These are phyloP conservation scores for Epizoanthus illoricatus DNA, from an alignment of 92 coral and sea anemone genomes.

Conservation along the genomic window DNA sequence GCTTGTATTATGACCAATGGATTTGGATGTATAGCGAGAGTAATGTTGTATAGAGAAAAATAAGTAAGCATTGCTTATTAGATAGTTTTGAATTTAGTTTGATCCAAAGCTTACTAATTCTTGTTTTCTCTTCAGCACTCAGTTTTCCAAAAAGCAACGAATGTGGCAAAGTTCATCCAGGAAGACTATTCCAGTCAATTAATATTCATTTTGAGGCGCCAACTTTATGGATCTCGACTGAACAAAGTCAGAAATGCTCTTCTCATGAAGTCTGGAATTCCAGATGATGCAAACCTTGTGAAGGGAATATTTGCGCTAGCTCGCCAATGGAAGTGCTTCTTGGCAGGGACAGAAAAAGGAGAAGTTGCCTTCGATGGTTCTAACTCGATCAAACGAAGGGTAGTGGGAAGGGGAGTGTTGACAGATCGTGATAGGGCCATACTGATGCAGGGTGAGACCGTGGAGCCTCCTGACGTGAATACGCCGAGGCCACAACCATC, in stretches of 20 bases:
- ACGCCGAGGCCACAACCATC: conserved; percentile 19
- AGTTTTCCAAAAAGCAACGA: conserved; percentile 64
- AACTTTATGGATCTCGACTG: conserved; percentile 83
- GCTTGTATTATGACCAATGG: too few species aligned
- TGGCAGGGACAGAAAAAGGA: conserved; percentile 96
- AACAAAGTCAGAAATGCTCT: conserved; percentile 81
- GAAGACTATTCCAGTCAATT: conserved; percentile 97
- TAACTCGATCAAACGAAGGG: conserved; percentile 90
- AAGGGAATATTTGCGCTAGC: conserved; percentile 96
- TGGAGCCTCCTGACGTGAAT: conserved; percentile 35
- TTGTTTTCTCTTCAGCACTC: conserved; percentile 69
- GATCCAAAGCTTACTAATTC: not conserved
- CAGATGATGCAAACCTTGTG: conserved; percentile 65
- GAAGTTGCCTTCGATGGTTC: conserved; percentile 91
- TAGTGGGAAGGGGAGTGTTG: conserved; percentile 98
- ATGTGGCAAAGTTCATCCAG: conserved; percentile 76
- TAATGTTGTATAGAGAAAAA: not conserved
- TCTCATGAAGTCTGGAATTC: conserved; percentile 65
- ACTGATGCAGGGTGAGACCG: conserved; percentile 76
- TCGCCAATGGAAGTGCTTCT: conserved; percentile 96
- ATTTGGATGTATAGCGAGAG: not conserved
- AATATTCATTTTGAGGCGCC: conserved; percentile 81
- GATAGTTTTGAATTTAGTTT: not conserved
- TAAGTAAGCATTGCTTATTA: too few species aligned
- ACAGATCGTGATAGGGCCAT: conserved; percentile 99